These are phyloP conservation scores for Lithophane socia DNA, from an alignment of 2,888 invertebrate species.

Conservation along the genomic window DNA sequence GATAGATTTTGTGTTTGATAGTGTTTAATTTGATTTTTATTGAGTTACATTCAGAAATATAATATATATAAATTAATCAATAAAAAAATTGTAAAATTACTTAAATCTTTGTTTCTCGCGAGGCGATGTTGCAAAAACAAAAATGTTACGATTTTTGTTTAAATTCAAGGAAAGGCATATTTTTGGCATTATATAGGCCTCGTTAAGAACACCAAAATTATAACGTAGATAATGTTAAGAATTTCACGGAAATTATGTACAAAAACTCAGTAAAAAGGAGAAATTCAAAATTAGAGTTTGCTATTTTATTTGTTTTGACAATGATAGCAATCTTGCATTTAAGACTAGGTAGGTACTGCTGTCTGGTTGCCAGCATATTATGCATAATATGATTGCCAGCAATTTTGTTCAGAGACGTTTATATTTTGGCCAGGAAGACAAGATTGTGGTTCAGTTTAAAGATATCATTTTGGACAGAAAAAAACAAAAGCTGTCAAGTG, in stretches of 20 bases:
- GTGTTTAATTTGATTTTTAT: neutral
- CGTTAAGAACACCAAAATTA: neutral
- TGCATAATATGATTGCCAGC: conserved; percentile 33
- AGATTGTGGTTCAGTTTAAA: conserved; percentile 27
- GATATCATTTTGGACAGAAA: neutral
- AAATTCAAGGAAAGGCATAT: neutral
- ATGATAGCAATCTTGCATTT: conserved; percentile 16
- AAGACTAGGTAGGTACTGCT: neutral
- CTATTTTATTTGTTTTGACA: neutral
- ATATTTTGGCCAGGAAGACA: conserved; percentile 24
- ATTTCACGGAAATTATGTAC: neutral
- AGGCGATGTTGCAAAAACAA: no score
- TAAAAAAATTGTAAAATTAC: no score
- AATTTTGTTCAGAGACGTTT: conserved; percentile 29
- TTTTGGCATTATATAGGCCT: neutral
- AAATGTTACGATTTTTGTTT: no score
- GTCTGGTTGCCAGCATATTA: conserved; percentile 34
- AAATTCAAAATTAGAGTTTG: neutral
- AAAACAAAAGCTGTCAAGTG: neutral
- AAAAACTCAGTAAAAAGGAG: neutral
- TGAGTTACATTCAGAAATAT: neutral
- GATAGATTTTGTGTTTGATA: conserved; percentile 23
- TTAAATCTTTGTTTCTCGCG: no score
- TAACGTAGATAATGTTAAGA: neutral
- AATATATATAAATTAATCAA: no score